Evolutionary conservation across 2,888 invertebrate genomes (phyloP), one percentile per base, ranked within the genome.

Genomic region (Apamea monoglypha): DNA sequence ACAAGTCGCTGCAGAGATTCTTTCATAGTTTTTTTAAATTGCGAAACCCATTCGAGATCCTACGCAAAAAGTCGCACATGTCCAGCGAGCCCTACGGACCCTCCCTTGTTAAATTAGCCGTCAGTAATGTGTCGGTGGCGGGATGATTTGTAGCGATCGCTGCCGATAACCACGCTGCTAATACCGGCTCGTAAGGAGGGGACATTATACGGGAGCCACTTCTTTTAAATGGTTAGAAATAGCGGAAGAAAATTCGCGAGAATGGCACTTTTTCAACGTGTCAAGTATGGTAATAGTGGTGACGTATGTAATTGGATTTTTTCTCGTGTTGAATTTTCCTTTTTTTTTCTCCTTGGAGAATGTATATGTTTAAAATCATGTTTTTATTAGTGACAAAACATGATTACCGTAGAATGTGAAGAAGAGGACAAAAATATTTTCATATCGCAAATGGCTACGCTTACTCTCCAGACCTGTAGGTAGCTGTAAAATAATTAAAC

Each of bases 131-230:
- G 89, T 83, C 86, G 84, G 88, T 83, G 89, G 89, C 87, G 82
- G 86, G 88, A 93, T 94, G 94, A 94, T 94, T 94, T 93, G 94
- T 93, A 91, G 84, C 89, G 92, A 91, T 90, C 90, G 89, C 84
- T 86, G 79, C 90, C 86, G 84, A 89, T 89, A 89, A 85, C 89
- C 85, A 73, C 83, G 81, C 88, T 83, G 90, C 93, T 93, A 94
- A 93, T 92, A 90, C 89, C 86, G 85, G 80, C 87, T 86, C 88
- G 90, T 90, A 84, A 87, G 89, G 87, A 89, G 87, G 89, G 89
- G 81, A 83, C 64, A 81, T 66, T 61, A 73, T 81, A 78, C 68
- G 74, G 71, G 74, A 44, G 16, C 44, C 25, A 29, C 25, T 50
- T 53, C n/a, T 74, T 69, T 76, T 72, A 81, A 84, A 84, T 61